Evolutionary conservation across 1,140 invertebrate genomes (phyloP), one percentile per base, ranked within the genome.

Genomic region (Pseudomyrmex flavicornis): DNA sequence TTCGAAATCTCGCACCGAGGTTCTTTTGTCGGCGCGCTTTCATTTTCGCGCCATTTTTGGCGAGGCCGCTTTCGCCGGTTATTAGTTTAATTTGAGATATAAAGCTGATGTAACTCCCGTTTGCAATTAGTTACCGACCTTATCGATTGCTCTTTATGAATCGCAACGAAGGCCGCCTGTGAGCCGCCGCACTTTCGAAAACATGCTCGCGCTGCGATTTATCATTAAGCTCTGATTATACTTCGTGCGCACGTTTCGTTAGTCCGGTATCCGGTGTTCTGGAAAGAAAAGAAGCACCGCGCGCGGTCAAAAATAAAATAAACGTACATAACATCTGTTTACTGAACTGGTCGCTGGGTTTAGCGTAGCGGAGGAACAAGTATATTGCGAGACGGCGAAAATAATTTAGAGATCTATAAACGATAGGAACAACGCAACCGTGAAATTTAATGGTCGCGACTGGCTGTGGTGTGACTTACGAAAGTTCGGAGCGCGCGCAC

Each of bases 11-110:
- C 66, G 65, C 54, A 35, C 54, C 86, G 58, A 10, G 65, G 77
- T 52, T 85, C 87, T 89, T 88, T 89, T 89, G 87, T 89, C 88
- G 84, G 88, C 83, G 35, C 79, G 84, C 83, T 89, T 89, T 91
- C 91, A 83, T 92, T 92, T 90, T 91, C 91, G 72, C 89, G 85
- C 91, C 92, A 91, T 92, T 92, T 92, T 91, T 88, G 91, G 91
- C 91, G 88, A 90, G 88, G 85, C 85, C 87, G 89, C 92, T 92
- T 92, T 92, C 92, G 88, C 91, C 86, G 84, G 87, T 92, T 90
- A 92, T 92, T 92, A 90, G 90, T 90, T 85, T 91, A 91, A 92
- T 90, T 89, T 88, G 90, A 82, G 85, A 88, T 89, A 89, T 88
- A 88, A 88, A 85, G 87, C 83, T 89, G 88, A 89, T 89, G 86